Evolutionary conservation across 2,888 invertebrate species (phyloP).

Genomic region (Philaethria dido): DNA sequence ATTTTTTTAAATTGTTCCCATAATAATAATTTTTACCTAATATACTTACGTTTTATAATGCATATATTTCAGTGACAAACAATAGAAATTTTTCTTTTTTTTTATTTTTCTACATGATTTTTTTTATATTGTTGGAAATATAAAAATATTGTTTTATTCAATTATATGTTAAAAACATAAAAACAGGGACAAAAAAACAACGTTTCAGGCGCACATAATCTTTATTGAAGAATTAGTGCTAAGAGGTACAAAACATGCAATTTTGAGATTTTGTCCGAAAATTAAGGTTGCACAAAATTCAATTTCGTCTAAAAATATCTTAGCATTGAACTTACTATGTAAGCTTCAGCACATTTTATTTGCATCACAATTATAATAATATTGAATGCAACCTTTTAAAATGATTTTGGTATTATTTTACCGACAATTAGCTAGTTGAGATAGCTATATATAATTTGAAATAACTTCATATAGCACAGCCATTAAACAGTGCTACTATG

Average conservation of each 20-base stretch:
- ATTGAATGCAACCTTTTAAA: conserved; percentile 34
- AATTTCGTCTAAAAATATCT: conserved; percentile 17
- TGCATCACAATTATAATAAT: background rate
- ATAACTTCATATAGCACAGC: conserved; percentile 63
- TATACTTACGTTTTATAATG: no score
- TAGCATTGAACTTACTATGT: conserved; percentile 21
- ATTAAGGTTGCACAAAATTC: conserved; percentile 54
- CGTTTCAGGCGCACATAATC: conserved; percentile 61
- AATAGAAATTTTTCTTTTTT: no score
- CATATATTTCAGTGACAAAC: no score
- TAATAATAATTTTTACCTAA: no score
- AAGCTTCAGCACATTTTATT: conserved; percentile 15
- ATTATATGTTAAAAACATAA: no score
- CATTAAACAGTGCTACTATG: conserved; percentile 62
- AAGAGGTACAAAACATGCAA: conserved; percentile 61
- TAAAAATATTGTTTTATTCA: no score
- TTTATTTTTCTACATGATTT: no score
- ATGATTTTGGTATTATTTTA: conserved; percentile 27
- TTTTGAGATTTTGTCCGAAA: conserved; percentile 63
- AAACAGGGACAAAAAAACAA: conserved; percentile 45
- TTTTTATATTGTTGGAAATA: no score
- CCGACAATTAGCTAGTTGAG: conserved; percentile 40
- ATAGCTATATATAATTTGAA: conserved; percentile 41
- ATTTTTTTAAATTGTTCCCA: no score
- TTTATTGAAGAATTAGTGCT: conserved; percentile 73